phyloP scores from a whole-genome alignment of 2,797 vertebrate species.

The Hydrocynus forskahlii region DNA sequence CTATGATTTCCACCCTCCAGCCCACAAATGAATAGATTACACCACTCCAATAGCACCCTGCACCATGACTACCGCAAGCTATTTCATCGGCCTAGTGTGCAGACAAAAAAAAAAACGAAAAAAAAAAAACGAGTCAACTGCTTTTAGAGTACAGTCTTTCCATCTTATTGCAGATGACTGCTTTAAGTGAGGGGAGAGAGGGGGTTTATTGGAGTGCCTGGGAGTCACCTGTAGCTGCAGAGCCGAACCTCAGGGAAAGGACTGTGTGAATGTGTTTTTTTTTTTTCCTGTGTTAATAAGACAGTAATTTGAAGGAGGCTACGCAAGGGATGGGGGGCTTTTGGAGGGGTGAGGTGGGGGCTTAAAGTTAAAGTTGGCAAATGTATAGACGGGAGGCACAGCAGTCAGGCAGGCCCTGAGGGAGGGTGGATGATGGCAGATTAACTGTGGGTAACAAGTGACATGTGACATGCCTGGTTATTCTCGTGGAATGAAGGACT shows the following conservation, averaged over 20 bases:
- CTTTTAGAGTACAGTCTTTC: neutral
- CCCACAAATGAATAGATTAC: slow-evolving; percentile 27
- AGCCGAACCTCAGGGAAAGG: neutral
- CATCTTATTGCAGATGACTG: slow-evolving; percentile 14
- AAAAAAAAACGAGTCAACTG: slow-evolving; percentile 6
- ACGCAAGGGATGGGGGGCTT: slow-evolving; percentile 7
- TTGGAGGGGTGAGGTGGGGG: no score
- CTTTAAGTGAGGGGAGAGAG: neutral
- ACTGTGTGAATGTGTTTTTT: slow-evolving; percentile 42
- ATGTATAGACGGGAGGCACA: neutral
- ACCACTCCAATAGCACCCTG: neutral
- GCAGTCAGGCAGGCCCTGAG: neutral
- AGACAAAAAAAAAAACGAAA: neutral
- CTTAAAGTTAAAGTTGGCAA: neutral
- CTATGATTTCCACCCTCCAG: slow-evolving; percentile 6
- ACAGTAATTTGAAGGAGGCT: slow-evolving; percentile 39
- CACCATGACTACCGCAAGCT: neutral
- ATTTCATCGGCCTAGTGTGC: neutral
- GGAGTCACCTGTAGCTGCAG: neutral
- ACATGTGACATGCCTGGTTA: slow-evolving; percentile 30
- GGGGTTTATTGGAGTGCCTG: neutral
- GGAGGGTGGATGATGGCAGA: neutral
- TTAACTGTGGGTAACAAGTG: slow-evolving; percentile 32
- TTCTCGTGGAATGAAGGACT: slow-evolving; percentile 16
- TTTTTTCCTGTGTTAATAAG: slow-evolving; percentile 37